Conservation (phyloP, 2,113 vertebrate genomes). For the Felis chaus region DNA sequence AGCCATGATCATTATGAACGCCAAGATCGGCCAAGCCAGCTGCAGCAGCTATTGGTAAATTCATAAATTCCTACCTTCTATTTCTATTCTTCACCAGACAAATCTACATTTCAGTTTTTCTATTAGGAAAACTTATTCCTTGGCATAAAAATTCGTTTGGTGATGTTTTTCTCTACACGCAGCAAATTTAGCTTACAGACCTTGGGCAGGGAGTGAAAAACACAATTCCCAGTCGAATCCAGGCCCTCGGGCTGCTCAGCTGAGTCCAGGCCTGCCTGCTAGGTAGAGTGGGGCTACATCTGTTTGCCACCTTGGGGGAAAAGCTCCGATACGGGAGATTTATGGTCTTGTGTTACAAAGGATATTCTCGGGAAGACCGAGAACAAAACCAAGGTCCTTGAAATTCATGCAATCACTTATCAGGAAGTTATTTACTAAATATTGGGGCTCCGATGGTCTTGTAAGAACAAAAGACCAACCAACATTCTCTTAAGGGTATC, state of each 20-base stretch:
- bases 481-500: not conserved
- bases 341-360: not conserved
- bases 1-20: not conserved
- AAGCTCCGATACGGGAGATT: not conserved
- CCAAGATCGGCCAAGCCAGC: slow-evolving; percentile 1
- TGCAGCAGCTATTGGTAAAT: slow-evolving; percentile 25
- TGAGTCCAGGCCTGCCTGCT: not conserved
- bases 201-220: not conserved
- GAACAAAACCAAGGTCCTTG: slow-evolving; percentile 32
- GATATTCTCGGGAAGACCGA: not conserved
- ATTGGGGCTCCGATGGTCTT: not conserved
- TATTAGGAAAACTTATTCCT: slow-evolving; percentile 39
- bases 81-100: slow-evolving; percentile 2
- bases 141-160: not conserved
- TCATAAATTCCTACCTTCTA: not conserved
- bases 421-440: not conserved
- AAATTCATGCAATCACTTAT: not conserved
- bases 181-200: slow-evolving; percentile 28
- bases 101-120: not conserved
- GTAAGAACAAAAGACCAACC: not conserved
- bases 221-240: slow-evolving; percentile 2
- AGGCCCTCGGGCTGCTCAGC: not conserved
- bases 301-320: not conserved
- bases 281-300: not conserved
- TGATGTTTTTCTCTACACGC: not conserved